Percentiles rank a stretch among this genome's conserved stretches.
phyloP scores from a whole-genome alignment of 2,113 vertebrate genomes.

The Capra hircus region DNA sequence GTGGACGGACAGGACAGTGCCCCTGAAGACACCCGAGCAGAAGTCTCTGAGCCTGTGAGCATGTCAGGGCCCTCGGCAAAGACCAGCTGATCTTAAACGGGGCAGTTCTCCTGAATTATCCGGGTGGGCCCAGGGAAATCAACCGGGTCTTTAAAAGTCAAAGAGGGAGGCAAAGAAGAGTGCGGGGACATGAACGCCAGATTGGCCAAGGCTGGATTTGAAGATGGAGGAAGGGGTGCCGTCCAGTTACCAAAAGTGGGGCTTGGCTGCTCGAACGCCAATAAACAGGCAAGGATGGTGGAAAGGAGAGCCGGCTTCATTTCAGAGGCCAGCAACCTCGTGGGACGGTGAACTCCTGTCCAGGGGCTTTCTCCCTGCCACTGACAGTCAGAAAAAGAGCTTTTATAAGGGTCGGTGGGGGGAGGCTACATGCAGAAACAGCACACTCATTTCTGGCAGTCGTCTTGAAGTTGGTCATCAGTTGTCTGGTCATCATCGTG shows the following conservation, averaged over 20 bases:
- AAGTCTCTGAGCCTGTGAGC: neutral
- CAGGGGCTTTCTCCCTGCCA: neutral
- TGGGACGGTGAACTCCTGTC: neutral
- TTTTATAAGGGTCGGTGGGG: neutral
- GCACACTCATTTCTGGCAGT: neutral
- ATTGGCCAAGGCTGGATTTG: neutral
- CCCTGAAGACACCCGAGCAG: neutral
- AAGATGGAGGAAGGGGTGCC: neutral
- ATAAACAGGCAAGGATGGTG: neutral
- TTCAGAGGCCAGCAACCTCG: neutral
- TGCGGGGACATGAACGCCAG: fast-evolving
- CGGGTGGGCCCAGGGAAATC: neutral
- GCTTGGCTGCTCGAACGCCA: neutral
- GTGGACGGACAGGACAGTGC: neutral
- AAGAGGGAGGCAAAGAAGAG: neutral
- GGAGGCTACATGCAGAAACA: neutral
- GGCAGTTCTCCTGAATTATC: neutral
- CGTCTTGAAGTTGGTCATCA: fast-evolving
- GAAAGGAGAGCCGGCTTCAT: neutral
- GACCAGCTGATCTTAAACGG: too few species aligned
- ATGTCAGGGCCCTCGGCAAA: neutral
- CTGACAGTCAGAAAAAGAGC: neutral
- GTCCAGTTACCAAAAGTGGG: neutral
- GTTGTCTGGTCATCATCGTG: fast-evolving
- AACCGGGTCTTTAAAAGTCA: neutral